phyloP scores from a whole-genome alignment of 1,140 invertebrate species.

The Hetaerina americana region DNA sequence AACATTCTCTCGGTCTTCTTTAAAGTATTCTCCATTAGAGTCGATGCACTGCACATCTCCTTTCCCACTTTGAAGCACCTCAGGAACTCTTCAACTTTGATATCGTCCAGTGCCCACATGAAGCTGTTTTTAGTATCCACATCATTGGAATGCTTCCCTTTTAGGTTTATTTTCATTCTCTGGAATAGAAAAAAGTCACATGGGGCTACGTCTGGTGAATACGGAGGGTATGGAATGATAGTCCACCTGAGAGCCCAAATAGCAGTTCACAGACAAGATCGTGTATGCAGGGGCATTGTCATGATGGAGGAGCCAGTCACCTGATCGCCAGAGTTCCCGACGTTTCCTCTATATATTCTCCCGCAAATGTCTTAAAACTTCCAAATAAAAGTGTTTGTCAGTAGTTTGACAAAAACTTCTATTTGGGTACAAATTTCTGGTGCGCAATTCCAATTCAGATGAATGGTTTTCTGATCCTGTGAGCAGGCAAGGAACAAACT shows the following conservation, averaged over 20 bases:
- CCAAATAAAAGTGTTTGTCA: not conserved
- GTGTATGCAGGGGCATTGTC: slow-evolving; percentile 7
- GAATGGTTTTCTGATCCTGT: no score
- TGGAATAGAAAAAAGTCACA: slow-evolving; percentile 8
- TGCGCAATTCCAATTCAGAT: no score
- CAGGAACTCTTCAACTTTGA: slow-evolving; percentile 7
- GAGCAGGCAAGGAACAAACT: no score
- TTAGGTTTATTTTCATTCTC: slow-evolving; percentile 4
- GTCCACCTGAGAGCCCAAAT: slow-evolving; percentile 10
- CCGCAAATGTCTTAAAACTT: not conserved
- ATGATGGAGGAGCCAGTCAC: slow-evolving; percentile 7
- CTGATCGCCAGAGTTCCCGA: slow-evolving; percentile 2
- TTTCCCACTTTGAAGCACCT: slow-evolving; percentile 5
- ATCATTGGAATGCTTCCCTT: slow-evolving; percentile 12
- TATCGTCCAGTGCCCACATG: slow-evolving; percentile 4
- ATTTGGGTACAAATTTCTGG: no score
- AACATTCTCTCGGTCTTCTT: not conserved
- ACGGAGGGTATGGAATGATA: slow-evolving; percentile 4
- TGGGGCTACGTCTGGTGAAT: slow-evolving; percentile 7
- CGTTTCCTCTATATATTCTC: not conserved
- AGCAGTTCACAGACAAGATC: not conserved
- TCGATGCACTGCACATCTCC: not conserved
- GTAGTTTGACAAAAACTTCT: no score
- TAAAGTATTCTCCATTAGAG: slow-evolving; percentile 7
- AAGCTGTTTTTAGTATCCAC: slow-evolving; percentile 7